A percentile compares a stretch with the other conserved stretches of the same genome.
Conservation (phyloP, 2,113 vertebrate species). For the Phyllopteryx taeniolatus region DNA sequence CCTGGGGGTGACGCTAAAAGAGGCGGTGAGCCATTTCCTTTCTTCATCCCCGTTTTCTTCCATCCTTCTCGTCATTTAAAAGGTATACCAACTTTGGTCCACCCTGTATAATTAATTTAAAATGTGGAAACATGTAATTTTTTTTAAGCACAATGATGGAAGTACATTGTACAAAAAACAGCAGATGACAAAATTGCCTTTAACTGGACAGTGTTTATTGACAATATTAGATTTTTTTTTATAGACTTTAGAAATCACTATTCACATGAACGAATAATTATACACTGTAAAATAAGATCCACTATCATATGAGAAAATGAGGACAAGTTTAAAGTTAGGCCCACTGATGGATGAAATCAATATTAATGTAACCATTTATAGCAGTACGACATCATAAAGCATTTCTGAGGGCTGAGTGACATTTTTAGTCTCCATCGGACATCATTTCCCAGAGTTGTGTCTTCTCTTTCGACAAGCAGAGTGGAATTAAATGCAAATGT, state of each 20-base stretch:
- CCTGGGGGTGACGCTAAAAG: too few species aligned
- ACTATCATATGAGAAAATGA: constrained; percentile 40
- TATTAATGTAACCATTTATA: constrained; percentile 26
- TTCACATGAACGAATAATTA: constrained; percentile 64
- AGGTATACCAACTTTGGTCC: neutral
- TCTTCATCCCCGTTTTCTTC: too few species aligned
- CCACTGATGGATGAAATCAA: constrained; percentile 30
- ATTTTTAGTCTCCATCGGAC: constrained; percentile 37
- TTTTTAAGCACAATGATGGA: neutral
- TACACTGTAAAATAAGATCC: constrained; percentile 60
- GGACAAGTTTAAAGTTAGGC: constrained; percentile 34
- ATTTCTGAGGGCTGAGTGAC: constrained; percentile 22
- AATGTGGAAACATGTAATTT: neutral
- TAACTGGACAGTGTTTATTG: constrained; percentile 69
- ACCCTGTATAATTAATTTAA: neutral
- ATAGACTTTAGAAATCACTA: constrained; percentile 68
- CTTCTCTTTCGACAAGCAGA: constrained; percentile 39
- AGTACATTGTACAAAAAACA: constrained; percentile 6
- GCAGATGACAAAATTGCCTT: constrained; percentile 28
- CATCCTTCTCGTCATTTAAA: neutral
- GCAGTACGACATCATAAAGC: constrained; percentile 16
- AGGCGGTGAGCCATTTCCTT: too few species aligned
- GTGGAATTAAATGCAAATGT: constrained; percentile 53
- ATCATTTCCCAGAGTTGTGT: constrained; percentile 31
- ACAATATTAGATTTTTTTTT: constrained; percentile 67